Conservation (phyloP, 1,140 invertebrate genomes). For the Sycophaga agraensis region DNA sequence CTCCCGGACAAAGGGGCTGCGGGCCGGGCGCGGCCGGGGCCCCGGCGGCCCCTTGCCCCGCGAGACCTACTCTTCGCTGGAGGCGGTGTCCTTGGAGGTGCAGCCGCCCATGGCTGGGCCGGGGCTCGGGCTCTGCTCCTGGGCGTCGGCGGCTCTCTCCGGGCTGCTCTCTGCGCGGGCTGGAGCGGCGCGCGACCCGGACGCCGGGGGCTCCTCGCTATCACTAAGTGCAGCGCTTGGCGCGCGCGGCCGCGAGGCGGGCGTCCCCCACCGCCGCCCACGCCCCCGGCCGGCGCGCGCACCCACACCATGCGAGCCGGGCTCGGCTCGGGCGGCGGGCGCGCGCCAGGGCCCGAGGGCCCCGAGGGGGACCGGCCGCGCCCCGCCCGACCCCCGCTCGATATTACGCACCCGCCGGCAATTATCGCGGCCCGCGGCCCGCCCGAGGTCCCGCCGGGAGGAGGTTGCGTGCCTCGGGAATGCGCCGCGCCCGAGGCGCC, state of each 20-base stretch:
- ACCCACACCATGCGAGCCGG: too few species aligned
- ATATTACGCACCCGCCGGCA: too few species aligned
- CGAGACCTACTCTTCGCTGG: slow-evolving; percentile 54
- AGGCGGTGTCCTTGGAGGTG: slow-evolving; percentile 55
- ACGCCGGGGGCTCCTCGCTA: slow-evolving; percentile 55
- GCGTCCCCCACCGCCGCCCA: too few species aligned
- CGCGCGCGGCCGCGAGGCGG: slow-evolving; percentile 43
- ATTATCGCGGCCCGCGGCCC: too few species aligned
- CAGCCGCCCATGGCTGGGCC: slow-evolving; percentile 51
- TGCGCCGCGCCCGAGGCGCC: too few species aligned
- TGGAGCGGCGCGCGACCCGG: slow-evolving; percentile 37
- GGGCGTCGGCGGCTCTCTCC: not conserved
- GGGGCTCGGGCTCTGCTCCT: not conserved
- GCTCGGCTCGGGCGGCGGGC: too few species aligned
- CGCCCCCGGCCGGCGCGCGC: too few species aligned
- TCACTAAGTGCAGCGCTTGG: slow-evolving; percentile 45
- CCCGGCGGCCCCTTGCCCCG: slow-evolving; percentile 22
- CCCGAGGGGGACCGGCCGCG: too few species aligned
- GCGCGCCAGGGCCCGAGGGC: too few species aligned
- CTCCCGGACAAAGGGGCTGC: not conserved
- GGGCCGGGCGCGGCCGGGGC: not conserved
- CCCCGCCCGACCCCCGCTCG: too few species aligned
- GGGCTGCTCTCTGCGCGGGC: not conserved
- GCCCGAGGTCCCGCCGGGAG: too few species aligned
- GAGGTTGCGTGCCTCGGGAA: too few species aligned